Conservation (phyloP, 2,888 invertebrate genomes). For the Diarsia mendica region DNA sequence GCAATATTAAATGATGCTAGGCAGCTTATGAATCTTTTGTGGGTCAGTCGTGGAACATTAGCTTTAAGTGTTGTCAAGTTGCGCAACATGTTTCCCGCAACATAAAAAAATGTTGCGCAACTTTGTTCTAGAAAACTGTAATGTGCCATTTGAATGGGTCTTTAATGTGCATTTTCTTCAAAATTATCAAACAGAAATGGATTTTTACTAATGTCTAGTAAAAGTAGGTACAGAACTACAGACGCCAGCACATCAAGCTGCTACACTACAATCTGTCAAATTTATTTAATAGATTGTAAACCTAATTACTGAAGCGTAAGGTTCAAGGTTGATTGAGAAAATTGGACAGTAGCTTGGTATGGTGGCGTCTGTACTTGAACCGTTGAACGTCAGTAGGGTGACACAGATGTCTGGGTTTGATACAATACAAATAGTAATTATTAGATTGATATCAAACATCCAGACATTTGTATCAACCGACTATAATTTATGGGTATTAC, state of each 20-base stretch:
- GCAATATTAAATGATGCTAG: not conserved
- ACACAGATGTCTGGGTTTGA: conserved; percentile 29
- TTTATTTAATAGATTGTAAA: no score
- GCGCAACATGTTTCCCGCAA: not conserved
- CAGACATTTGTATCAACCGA: conserved; percentile 2
- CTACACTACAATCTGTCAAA: no score
- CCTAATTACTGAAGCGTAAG: no score
- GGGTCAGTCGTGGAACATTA: not conserved
- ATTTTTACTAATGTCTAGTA: not conserved
- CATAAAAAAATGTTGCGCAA: not conserved
- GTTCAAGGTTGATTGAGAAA: no score
- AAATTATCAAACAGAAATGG: not conserved
- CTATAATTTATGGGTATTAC: not conserved
- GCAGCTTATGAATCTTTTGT: not conserved
- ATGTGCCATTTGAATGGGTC: not conserved
- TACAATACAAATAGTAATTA: conserved; percentile 15
- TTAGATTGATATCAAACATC: conserved; percentile 22
- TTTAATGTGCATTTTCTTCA: not conserved
- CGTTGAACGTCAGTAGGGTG: not conserved
- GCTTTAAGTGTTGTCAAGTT: not conserved
- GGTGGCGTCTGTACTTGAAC: no score
- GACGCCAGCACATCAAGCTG: no score
- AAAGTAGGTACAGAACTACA: not conserved
- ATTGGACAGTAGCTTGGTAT: no score
- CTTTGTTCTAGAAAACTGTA: not conserved